Evolutionary conservation across 2,888 invertebrate species (phyloP), one percentile per base, ranked within the genome.

Genomic region (Monochamus alternatus): DNA sequence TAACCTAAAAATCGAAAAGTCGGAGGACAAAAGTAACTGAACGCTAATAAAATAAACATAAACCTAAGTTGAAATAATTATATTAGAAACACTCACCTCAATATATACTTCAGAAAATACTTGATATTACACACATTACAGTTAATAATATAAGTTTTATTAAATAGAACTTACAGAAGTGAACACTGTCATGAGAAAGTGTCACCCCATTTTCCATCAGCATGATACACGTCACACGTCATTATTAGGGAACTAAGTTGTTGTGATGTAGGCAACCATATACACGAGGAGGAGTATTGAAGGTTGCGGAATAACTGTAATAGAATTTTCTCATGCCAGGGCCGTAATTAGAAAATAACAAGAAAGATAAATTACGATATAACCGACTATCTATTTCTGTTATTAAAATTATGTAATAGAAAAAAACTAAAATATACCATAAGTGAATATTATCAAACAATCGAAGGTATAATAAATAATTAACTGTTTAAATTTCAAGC

Each of bases 71-170:
- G 5, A 63, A 63, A 14, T 9, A 52, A 43, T 10, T 71, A 59
- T 69, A 44, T 59, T 30, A n/a, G 7, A 32, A 71, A 14, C 71
- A 71, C 71, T 71, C 63, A 71, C 71, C 70, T 44, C 71, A 52
- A 31, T 32, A 32, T 32, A 63, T 63, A 63, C 12, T 47, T 71
- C 63, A 63, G 38, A 7, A 47, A 63, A 32, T 12, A 38, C 52
- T 63, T 62, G 38, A 38, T 63, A 62, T 52, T 63, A 71, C 14
- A 71, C 62, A 71, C 71, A 71, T 71, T 71, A 71, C 71, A 71
- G 52, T 52, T 71, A 71, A 71, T 55, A 43, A 9, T 5, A 44
- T 31, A 47, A 71, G 62, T 22, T 38, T 38, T 71, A 62, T 38
- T 22, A 52, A 32, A 71, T 63, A 62, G 63, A 71, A 71, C 55